Base-by-base conservation (phyloP, 2,797 vertebrate species). In the Carapus acus region DNA sequence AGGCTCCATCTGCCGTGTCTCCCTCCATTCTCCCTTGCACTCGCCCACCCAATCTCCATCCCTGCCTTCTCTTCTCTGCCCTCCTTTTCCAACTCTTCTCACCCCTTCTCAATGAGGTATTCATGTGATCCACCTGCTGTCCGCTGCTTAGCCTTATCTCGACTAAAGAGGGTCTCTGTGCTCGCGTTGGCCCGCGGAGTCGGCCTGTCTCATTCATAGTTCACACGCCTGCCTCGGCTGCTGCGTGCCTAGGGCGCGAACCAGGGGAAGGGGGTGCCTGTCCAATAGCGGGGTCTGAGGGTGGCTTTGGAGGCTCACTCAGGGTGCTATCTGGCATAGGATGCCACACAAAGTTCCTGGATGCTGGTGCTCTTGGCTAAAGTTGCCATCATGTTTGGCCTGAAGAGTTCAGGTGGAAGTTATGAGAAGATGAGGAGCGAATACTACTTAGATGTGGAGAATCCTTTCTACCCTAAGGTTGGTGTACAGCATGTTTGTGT, bases 81-180 rank as follows among this genome's bases (percentile, higher is more conserved):
- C 63, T 51, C 33, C 61, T 22, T 4, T 44, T 57, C 67, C 74
- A 68, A 72, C 74, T 67, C 73, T 74, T 77, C 77, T 77, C 78
- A 71, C 69, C 78, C 81, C 65, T 79, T 79, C 76, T 88, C 79
- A 86, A 86, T 87, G 82, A 83, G 83, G 74, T 74, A 81, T 85
- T 88, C 84, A 88, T 89, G 88, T 87, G 86, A 87, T 85, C 81
- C 85, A 88, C 87, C 85, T 88, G 87, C 87, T 85, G 84, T 80
- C 86, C 68, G 76, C 79, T 65, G 74, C 83, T 85, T 74, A 82
- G 76, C 77, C 67, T 76, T 78, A 53, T 62, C 72, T 42, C 36
- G 2, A 75, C 80, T 82, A 78, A 83, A 87, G 73, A 73, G 82
- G 69, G 13, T 71, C 79, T 85, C 81, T 81, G 84, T 85, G 74